Percentiles rank a stretch among this genome's conserved stretches.
Conservation (phyloP, 2,113 vertebrate species). For the Poeciliopsis retropinna region DNA sequence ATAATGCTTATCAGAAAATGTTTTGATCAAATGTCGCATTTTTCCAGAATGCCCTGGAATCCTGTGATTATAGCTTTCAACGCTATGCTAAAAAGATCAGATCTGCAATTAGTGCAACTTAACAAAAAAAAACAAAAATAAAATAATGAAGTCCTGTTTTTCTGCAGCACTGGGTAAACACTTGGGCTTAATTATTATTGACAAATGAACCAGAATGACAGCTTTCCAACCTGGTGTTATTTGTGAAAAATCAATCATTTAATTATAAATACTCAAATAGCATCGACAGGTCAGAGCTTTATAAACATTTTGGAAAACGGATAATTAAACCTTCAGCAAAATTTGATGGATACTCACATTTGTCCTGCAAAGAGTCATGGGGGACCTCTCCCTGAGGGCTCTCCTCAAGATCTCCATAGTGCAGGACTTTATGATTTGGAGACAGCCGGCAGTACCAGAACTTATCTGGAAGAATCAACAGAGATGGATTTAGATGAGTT, state of each 20-base stretch:
- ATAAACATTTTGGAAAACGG: too few species aligned
- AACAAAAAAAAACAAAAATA: too few species aligned
- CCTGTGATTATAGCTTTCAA: neutral
- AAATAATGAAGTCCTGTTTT: neutral
- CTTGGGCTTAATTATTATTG: neutral
- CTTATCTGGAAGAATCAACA: slow-evolving; percentile 86
- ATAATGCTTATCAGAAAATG: neutral
- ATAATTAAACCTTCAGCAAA: neutral
- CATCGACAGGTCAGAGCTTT: neutral
- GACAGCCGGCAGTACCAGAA: slow-evolving; percentile 99
- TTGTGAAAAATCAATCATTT: neutral
- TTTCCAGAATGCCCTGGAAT: neutral
- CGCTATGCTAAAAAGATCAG: neutral
- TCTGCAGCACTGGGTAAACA: neutral
- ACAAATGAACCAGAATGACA: neutral
- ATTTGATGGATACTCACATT: slow-evolving; percentile 84
- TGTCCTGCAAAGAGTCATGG: slow-evolving; percentile 97
- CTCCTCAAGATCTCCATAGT: slow-evolving; percentile 98
- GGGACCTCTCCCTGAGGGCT: slow-evolving; percentile 96
- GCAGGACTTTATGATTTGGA: slow-evolving; percentile 98
- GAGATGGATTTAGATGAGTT: slow-evolving; percentile 44
- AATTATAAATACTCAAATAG: neutral
- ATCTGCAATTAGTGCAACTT: neutral
- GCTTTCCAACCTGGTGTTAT: neutral
- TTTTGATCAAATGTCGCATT: neutral